Evolutionary conservation across 2,888 invertebrate species (phyloP), one percentile per base, ranked within the genome.

Genomic region (Scelioninae gen. 2): DNA sequence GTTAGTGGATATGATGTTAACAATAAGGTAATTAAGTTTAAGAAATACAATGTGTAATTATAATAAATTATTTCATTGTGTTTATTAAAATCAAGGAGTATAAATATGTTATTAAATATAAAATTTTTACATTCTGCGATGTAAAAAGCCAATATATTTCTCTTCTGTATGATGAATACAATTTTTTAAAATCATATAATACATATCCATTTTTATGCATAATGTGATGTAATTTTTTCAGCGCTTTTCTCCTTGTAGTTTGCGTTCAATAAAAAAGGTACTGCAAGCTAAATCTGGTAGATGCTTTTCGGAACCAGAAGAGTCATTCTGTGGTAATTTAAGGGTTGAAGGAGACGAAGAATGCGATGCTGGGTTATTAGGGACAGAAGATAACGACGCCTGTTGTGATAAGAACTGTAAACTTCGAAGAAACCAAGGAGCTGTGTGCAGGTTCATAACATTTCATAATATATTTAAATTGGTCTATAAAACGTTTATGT

Each of bases 1-100:
- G 96, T 97, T 73, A 96, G 95, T 85, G 97, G 97, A 10, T 97
- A 97, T 83, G 97, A 98, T 86, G 93, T 94, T 67, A 98, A 98
- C 83, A 98, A 98, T 83, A 94, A 96, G 91, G 96, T 73, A 69
- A 0, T 61, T 94, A 86, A 80, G 5, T 22, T 19, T 9, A 19
- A 52, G 11, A 1, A 7, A 35, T 19, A 57, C 4, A 1, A n/a
- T n/a, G n/a, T 13, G 0, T 11, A 15, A 61, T 31, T 45, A 25
- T 11, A 41, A 74, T 13, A 19, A 13, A 53, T 43, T 22, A 25
- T n/a, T n/a, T n/a, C n/a, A n/a, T n/a, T n/a, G n/a, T n/a, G n/a
- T n/a, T n/a, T n/a, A n/a, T n/a, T n/a, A n/a, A n/a, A n/a, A n/a
- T n/a, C n/a, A n/a, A n/a, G n/a, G n/a, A n/a, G n/a, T n/a, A n/a